phyloP scores from a whole-genome alignment of 2,797 vertebrate genomes.

The Parambassis ranga region DNA sequence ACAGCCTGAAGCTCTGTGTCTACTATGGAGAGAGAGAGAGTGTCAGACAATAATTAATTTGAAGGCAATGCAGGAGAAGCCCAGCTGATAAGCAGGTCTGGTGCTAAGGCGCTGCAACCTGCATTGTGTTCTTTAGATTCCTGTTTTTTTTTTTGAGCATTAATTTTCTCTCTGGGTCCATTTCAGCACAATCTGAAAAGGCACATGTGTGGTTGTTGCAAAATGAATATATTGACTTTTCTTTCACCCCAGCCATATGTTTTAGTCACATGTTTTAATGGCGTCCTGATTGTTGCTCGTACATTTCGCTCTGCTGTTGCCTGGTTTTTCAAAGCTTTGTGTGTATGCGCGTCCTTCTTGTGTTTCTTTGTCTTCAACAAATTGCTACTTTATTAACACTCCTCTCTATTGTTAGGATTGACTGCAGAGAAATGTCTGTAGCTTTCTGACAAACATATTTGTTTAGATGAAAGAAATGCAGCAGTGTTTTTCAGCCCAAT shows the following conservation, averaged over 20 bases:
- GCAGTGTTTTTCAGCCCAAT: not conserved
- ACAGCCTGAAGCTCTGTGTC: slow-evolving; percentile 38
- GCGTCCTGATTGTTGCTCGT: slow-evolving; percentile 13
- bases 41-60: slow-evolving; percentile 54
- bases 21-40: slow-evolving; percentile 18
- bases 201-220: slow-evolving; percentile 1
- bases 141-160: not conserved
- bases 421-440: too few relatives aligned
- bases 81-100: slow-evolving; percentile 20
- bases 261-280: slow-evolving; percentile 34
- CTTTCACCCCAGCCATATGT: slow-evolving; percentile 33
- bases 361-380: not conserved
- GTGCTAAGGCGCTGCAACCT: slow-evolving; percentile 21
- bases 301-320: slow-evolving; percentile 5
- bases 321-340: slow-evolving; percentile 1
- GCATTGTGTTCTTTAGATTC: not conserved
- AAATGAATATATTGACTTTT: slow-evolving; percentile 29
- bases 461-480: not conserved
- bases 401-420: not conserved
- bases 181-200: slow-evolving; percentile 35
- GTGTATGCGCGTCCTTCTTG: not conserved
- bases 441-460: too few relatives aligned
- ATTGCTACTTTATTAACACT: not conserved
- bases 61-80: slow-evolving; percentile 11
- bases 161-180: not conserved